Evolutionary conservation across 2,888 invertebrate genomes (phyloP).

Genomic region (Cephus runcator): DNA sequence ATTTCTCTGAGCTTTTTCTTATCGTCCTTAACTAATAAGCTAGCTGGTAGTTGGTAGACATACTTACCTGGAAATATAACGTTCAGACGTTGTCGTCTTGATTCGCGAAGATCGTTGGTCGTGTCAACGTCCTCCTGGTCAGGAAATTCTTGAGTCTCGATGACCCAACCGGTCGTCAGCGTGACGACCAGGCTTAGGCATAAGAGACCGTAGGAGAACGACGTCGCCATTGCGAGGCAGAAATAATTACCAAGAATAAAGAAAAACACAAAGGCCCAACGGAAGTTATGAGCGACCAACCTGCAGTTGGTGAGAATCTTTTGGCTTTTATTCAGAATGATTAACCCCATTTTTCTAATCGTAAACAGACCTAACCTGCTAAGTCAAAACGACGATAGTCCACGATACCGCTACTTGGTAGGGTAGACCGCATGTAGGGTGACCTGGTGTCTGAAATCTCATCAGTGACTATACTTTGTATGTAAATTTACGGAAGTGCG

Average conservation of each 20-base stretch:
- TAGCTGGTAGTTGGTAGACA: neutral
- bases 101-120: constrained; percentile 22
- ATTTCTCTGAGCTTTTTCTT: neutral
- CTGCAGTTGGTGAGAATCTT: neutral
- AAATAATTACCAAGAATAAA: neutral
- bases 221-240: neutral
- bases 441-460: neutral
- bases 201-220: neutral
- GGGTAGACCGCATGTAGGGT: neutral
- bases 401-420: neutral
- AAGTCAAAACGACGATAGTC: neutral
- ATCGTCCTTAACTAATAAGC: neutral
- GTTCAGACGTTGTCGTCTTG: constrained; percentile 25
- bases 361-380: neutral
- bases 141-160: constrained; percentile 19
- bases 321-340: neutral
- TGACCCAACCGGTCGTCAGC: constrained; percentile 23
- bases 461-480: neutral
- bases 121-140: constrained; percentile 7
- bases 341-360: neutral
- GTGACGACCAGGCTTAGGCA: neutral
- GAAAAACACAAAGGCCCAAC: constrained; percentile 11
- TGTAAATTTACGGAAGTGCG: neutral
- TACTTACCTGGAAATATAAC: constrained; percentile 49
- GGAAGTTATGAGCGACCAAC: constrained; percentile 7